Base-by-base conservation (phyloP, 2,797 vertebrate genomes). In the Hozukius guyotensis region DNA sequence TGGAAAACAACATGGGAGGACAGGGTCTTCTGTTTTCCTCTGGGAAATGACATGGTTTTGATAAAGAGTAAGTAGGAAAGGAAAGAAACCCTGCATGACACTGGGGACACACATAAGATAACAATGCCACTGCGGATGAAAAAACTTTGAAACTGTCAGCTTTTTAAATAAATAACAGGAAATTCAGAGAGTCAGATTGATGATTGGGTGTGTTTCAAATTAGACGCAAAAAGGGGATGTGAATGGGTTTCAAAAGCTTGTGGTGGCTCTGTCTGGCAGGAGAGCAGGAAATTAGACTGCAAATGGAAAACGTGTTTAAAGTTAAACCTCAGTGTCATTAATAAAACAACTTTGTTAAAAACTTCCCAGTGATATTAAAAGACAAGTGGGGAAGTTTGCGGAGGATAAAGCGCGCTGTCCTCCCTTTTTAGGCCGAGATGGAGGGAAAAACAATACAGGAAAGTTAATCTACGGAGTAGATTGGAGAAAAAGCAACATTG, bases 1-100 rank as follows among this genome's bases (percentile, higher is more conserved):
- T 72, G 86, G 90, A 84, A 84, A 86, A 83, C 79, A 83, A 88
- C 84, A 88, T 80, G 78, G 80, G 85, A 88, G 79, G 83, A 90
- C 79, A 61, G 60, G 67, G 72, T 80, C 65, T 52, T 22, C 77
- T 77, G 80, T 87, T 82, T 72, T 82, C 89, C 78, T 74, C 72
- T n/a, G 87, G 87, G 91, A 87, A 90, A 89, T 60, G 84, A 77
- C 80, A 76, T 72, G 73, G 60, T 74, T 77, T 84, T 78, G 92
- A 94, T 93, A 91, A 92, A 87, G 84, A 69, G 57, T 34, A 16
- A 77, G 82, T 18, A 70, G 72, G 55, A 72, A 55, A 71, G 82
- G 73, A 79, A 55, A 81, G 64, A 87, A 85, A 81, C 64, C 57
- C 55, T 22, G 69, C 55, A 22, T 2, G 27, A 77, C 81, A 29